These are phyloP conservation scores for Pseudomyrmex pallidus DNA, from an alignment of 1,140 invertebrate species.

Conservation along the genomic window DNA sequence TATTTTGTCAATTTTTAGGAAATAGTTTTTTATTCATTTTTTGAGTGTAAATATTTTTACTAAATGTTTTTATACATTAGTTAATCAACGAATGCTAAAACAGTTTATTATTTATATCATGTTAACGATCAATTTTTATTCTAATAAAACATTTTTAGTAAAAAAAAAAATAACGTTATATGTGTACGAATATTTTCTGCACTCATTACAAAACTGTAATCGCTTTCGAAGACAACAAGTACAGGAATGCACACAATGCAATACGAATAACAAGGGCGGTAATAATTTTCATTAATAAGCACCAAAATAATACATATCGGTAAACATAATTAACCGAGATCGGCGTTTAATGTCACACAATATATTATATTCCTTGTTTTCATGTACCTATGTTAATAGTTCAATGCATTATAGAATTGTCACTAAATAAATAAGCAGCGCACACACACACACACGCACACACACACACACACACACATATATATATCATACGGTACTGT, in stretches of 20 bases:
- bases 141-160: too few relatives aligned
- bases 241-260: background rate
- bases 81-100: too few relatives aligned
- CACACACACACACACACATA: slow-evolving; percentile 22
- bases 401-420: slow-evolving; percentile 34
- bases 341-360: slow-evolving; percentile 18
- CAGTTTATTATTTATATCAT: too few relatives aligned
- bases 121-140: too few relatives aligned
- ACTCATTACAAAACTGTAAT: too few relatives aligned
- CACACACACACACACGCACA: slow-evolving; percentile 18
- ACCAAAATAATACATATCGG: slow-evolving; percentile 19
- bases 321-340: slow-evolving; percentile 50
- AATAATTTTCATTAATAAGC: slow-evolving; percentile 28
- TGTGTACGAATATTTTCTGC: too few relatives aligned
- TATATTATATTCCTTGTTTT: slow-evolving; percentile 17
- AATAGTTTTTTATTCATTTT: too few relatives aligned
- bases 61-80: too few relatives aligned
- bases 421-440: slow-evolving; percentile 14
- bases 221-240: too few relatives aligned
- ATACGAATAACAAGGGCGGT: slow-evolving; percentile 2
- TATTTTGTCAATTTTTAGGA: too few relatives aligned
- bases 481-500: slow-evolving; percentile 16
- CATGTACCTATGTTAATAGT: slow-evolving; percentile 22
- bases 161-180: too few relatives aligned
- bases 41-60: too few relatives aligned